Percentiles rank a stretch among this genome's conserved stretches.
Conservation (phyloP, 53 echinoderm and acorn worm species). For the Stichopus horrens region DNA sequence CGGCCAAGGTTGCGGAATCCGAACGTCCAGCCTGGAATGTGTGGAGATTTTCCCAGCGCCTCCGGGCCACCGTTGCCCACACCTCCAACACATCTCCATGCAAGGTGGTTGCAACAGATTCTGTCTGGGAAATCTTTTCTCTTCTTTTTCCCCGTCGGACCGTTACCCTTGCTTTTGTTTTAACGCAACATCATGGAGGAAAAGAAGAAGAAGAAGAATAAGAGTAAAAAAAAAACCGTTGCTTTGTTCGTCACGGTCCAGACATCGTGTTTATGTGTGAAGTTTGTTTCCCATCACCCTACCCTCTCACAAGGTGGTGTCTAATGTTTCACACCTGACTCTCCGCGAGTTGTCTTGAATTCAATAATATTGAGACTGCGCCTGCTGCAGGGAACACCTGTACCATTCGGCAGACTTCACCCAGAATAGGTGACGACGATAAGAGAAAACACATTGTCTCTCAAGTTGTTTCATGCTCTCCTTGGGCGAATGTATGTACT, state of each 20-base stretch:
- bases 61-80: conserved; percentile 28
- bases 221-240: neutral
- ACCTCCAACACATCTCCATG: conserved; percentile 19
- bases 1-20: conserved; percentile 30
- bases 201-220: neutral
- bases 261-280: neutral
- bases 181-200: neutral
- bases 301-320: neutral
- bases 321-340: neutral
- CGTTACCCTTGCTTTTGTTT: neutral
- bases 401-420: no score
- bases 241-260: conserved; percentile 13
- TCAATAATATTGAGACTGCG: no score
- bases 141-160: neutral
- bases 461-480: no score
- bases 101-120: conserved; percentile 24
- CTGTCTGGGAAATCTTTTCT: neutral
- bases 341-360: neutral
- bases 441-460: no score
- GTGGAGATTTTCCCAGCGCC: conserved; percentile 39
- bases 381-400: no score
- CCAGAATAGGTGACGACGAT: no score
- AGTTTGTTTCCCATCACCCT: neutral
- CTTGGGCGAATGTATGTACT: no score
- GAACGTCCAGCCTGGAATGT: neutral